Conservation (phyloP, 2,888 invertebrate species). For the Stegophylla sp. region DNA sequence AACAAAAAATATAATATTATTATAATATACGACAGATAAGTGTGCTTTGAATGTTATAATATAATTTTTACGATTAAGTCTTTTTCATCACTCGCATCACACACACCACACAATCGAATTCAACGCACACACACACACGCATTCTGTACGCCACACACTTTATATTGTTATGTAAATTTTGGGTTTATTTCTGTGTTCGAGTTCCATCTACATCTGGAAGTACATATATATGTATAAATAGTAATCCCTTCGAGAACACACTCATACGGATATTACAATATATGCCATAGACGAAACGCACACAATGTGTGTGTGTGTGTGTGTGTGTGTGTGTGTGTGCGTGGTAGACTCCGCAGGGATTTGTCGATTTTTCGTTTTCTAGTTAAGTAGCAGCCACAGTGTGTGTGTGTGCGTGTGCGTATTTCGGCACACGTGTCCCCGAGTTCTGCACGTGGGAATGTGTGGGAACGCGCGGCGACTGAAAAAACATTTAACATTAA, state of each 20-base stretch:
- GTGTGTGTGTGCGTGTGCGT: neutral
- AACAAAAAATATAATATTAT: neutral
- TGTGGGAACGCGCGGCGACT: slow-evolving; percentile 8
- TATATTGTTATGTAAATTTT: slow-evolving; percentile 47
- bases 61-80: slow-evolving; percentile 33
- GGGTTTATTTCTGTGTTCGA: neutral
- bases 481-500: slow-evolving; percentile 47
- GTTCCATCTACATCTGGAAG: no score
- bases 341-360: slow-evolving; percentile 13
- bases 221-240: no score
- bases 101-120: neutral
- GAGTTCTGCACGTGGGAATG: slow-evolving; percentile 53
- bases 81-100: slow-evolving; percentile 10
- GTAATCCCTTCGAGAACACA: slow-evolving; percentile 26
- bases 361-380: neutral
- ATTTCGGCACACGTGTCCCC: slow-evolving; percentile 49
- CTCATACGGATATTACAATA: no score
- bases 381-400: neutral
- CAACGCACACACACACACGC: neutral
- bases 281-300: neutral
- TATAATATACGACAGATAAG: slow-evolving; percentile 2
- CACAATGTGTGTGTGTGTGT: neutral
- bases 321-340: neutral
- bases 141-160: neutral
- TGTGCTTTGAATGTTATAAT: neutral